Evolutionary conservation across 2,113 vertebrate species (phyloP).

Genomic region (Thamnophis sirtalis): DNA sequence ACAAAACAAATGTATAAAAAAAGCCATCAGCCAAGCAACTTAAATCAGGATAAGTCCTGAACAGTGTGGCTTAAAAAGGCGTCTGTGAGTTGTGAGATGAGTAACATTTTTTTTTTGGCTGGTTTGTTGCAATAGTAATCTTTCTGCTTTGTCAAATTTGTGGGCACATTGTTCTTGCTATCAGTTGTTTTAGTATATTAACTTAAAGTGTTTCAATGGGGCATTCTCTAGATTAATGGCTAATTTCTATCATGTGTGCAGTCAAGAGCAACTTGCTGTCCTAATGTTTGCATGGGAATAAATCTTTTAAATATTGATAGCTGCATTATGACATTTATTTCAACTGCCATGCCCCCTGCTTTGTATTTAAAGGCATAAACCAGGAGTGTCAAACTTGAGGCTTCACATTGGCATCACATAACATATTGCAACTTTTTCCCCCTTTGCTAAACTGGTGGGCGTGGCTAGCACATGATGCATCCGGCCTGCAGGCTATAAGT

Average conservation of each 20-base stretch:
- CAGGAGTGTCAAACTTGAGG: no score
- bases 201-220: constrained; percentile 44
- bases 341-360: background rate
- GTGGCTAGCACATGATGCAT: no score
- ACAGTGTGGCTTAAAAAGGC: no score
- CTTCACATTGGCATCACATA: no score
- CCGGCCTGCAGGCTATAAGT: no score
- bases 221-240: constrained; percentile 59
- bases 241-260: constrained; percentile 51
- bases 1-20: no score
- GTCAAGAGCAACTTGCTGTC: constrained; percentile 24
- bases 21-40: no score
- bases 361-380: constrained; percentile 12
- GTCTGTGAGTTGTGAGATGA: background rate
- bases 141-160: constrained; percentile 51
- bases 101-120: constrained; percentile 20
- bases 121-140: constrained; percentile 37
- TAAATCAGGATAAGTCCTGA: no score
- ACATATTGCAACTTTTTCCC: no score
- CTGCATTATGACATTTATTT: background rate
- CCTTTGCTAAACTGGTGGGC: no score
- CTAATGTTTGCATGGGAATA: constrained; percentile 40
- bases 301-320: constrained; percentile 12
- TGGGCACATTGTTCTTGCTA: constrained; percentile 50
- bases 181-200: constrained; percentile 57